Evolutionary conservation across 2,113 vertebrate genomes (phyloP).

Genomic region (Urocolius indicus): DNA sequence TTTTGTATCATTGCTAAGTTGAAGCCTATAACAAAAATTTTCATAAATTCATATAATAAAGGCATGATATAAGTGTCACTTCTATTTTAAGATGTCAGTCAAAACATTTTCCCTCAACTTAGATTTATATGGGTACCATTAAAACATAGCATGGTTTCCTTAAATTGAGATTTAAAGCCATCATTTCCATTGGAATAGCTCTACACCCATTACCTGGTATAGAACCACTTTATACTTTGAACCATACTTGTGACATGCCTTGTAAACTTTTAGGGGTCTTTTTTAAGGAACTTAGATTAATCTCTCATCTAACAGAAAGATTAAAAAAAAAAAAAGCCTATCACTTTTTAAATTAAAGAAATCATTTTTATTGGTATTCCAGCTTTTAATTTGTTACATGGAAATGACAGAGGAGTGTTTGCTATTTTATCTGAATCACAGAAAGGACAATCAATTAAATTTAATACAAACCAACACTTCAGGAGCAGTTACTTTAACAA

Average conservation of each 20-base stretch:
- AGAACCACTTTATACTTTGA: neutral
- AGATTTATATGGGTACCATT: neutral
- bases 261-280: neutral
- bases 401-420: neutral
- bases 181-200: neutral
- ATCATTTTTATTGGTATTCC: neutral
- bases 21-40: neutral
- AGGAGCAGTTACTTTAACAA: neutral
- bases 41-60: slow-evolving; percentile 12
- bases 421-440: neutral
- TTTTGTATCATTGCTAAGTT: neutral
- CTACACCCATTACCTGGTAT: neutral
- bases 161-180: neutral
- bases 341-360: neutral
- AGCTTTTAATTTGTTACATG: neutral
- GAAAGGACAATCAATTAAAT: neutral
- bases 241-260: neutral
- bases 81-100: slow-evolving; percentile 8
- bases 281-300: neutral
- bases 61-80: neutral
- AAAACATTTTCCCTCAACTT: neutral
- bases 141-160: neutral
- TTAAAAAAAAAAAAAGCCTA: no score
- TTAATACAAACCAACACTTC: neutral
- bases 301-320: neutral